Base-by-base conservation (phyloP, 2,797 vertebrate genomes). In the Labeo calbasu region DNA sequence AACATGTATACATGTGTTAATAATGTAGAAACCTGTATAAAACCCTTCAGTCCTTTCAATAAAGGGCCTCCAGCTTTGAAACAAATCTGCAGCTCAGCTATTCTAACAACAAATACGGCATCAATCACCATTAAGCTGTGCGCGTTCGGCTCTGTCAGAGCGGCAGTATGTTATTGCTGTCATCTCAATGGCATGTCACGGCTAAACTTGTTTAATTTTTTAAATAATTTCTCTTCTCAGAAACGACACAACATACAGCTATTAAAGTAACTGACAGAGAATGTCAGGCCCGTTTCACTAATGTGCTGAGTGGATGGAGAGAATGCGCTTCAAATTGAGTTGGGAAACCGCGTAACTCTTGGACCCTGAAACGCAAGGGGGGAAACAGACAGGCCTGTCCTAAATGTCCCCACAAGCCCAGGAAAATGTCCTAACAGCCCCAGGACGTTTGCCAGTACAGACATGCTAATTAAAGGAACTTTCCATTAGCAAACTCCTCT, bases 391-490 rank as follows among this genome's bases (percentile, higher is more conserved):
- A 73, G 8, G 12, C n/a, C 51, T 13, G 5, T 10, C 57, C 53
- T 72, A 71, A 73, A 43, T n/a, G 55, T 51, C 32, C 72, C 17
- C 25, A 63, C 32, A 61, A 43, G 32, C n/a, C 75, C 36, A 50
- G 25, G n/a, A 65, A 61, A 76, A 83, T 59, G 36, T 71, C 75
- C 51, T 51, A 72, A 86, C 69, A 82, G 40, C 55, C n/a, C n/a
- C 25, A 21, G 84, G 84, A 86, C 59, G 36, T 71, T 66, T 46
- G 68, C 69, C 59, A 82, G 43, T 84, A 57, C 77, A 73, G 61
- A 85, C 53, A 48, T 50, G 69, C 75, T 87, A 82, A 84, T 77
- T 75, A 68, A 79, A 69, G 51, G 75, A 82, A 89, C 80, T 86
- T 87, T 86, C 85, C 83, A 71, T 68, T 68, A 50, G 46, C 85